These are phyloP conservation scores for Ephydatia muelleri DNA, from an alignment of 37 sponge, comb jelly and placozoan genomes.

Conservation along the genomic window DNA sequence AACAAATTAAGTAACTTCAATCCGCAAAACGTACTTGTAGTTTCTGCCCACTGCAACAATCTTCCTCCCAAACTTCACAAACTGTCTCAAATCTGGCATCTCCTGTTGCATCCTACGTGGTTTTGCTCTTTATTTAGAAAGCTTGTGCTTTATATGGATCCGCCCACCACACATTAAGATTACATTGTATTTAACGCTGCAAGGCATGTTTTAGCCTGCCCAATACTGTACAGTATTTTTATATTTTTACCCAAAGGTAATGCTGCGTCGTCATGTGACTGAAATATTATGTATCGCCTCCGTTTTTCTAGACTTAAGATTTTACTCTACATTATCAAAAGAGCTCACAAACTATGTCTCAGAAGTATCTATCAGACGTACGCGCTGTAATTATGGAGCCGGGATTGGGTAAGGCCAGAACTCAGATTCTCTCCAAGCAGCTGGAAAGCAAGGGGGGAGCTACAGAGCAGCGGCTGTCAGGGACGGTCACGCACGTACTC, in stretches of 20 bases:
- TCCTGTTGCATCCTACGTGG: background rate
- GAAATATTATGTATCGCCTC: background rate
- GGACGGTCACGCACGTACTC: slow-evolving; percentile 62
- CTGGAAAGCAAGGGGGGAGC: slow-evolving; percentile 65
- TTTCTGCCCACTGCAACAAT: slow-evolving; percentile 95
- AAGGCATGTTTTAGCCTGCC: background rate
- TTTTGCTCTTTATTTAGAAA: background rate
- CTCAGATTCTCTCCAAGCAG: slow-evolving; percentile 64
- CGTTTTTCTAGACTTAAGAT: too few species aligned
- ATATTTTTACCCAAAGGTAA: background rate
- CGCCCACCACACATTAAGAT: too few species aligned
- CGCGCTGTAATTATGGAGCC: slow-evolving; percentile 62
- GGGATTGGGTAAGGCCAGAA: slow-evolving; percentile 79
- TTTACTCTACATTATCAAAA: too few species aligned
- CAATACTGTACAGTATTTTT: too few species aligned
- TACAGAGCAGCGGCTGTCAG: background rate
- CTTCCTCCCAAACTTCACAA: slow-evolving; percentile 89
- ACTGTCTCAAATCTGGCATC: slow-evolving; percentile 37
- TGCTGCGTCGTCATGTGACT: background rate
- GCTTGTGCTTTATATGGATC: background rate
- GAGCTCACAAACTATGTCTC: background rate
- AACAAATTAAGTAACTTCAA: too few species aligned
- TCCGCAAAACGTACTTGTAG: slow-evolving; percentile 64
- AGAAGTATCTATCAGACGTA: slow-evolving; percentile 23
- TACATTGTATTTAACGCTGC: too few species aligned